Percentiles rank a stretch among this genome's conserved stretches.
These are phyloP conservation scores for Mus musculus DNA, from an alignment of 2,113 vertebrate genomes.

Conservation along the genomic window DNA sequence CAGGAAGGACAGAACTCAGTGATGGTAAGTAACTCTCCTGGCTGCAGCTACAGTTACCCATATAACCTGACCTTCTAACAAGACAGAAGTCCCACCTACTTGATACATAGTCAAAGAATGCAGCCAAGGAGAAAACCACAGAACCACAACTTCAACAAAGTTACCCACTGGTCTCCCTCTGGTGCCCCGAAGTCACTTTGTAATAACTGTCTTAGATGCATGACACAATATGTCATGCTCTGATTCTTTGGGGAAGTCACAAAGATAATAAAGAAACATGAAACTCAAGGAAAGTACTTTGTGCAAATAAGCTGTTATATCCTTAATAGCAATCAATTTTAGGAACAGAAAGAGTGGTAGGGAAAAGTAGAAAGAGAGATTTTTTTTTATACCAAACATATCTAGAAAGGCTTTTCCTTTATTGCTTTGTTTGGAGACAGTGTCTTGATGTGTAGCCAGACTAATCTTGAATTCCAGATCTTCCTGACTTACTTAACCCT, in stretches of 20 bases:
- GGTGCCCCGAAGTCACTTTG: background rate
- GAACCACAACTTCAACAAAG: slow-evolving; percentile 43
- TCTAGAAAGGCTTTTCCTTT: background rate
- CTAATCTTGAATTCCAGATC: background rate
- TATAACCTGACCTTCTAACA: background rate
- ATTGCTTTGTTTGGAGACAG: background rate
- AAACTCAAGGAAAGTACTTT: background rate
- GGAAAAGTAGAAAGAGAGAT: background rate
- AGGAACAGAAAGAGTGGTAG: background rate
- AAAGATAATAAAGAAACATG: background rate
- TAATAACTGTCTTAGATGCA: background rate
- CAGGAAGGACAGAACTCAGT: background rate
- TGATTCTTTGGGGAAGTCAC: background rate
- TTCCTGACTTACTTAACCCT: background rate
- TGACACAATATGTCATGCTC: background rate
- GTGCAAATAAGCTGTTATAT: background rate
- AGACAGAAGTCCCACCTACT: background rate
- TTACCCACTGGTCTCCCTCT: slow-evolving; percentile 8
- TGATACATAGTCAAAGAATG: slow-evolving; percentile 36
- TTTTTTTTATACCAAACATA: background rate
- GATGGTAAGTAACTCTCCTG: background rate
- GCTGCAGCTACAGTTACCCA: accelerated
- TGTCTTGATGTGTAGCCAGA: background rate
- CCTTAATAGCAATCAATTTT: background rate
- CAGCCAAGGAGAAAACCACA: slow-evolving; percentile 72